Evolutionary conservation across 1,140 invertebrate species (phyloP), one percentile per base, ranked within the genome.

Genomic region (Diorhabda sublineata): DNA sequence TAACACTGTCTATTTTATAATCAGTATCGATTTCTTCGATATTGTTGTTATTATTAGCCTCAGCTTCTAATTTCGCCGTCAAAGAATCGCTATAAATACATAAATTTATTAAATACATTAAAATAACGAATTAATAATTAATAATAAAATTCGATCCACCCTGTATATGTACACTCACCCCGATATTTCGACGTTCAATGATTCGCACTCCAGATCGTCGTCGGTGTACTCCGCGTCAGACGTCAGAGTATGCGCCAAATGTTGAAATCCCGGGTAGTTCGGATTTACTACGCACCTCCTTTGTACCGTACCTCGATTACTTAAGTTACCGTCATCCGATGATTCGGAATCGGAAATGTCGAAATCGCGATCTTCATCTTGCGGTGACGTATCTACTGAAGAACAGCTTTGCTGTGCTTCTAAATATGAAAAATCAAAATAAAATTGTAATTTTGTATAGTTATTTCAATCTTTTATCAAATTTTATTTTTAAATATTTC

Each of bases 281-380:
- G 90, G 90, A 81, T 92, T 92, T 71, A 91, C 87, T 68, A 92
- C 91, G 58, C 90, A 89, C 70, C 89, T 84, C n/a, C 84, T 82
- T 67, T 74, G 75, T 41, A 69, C 52, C n/a, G 57, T 64, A 60
- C 69, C 63, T 56, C 71, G 26, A 58, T 66, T 73, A 57, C 72
- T 74, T 62, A 77, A 61, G 69, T 80, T 81, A 65, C 77, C 76
- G 43, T 81, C 80, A 58, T 80, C 79, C 0, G 80, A 81, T 42
- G 78, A 78, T 61, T 80, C 79, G 2, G 76, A 76, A 69, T 78
- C 76, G 9, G 77, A 78, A n/a, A 78, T 70, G 64, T 80, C 79
- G 66, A 80, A 80, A 58, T 66, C 68, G 5, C 75, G 73, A 42
- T 81, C 79, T 71, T 81, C 79, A 61, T 81, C 79, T 69, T 81